These are phyloP conservation scores for Phataginus tetradactyla DNA, from an alignment of 2,797 vertebrate genomes.

Conservation along the genomic window DNA sequence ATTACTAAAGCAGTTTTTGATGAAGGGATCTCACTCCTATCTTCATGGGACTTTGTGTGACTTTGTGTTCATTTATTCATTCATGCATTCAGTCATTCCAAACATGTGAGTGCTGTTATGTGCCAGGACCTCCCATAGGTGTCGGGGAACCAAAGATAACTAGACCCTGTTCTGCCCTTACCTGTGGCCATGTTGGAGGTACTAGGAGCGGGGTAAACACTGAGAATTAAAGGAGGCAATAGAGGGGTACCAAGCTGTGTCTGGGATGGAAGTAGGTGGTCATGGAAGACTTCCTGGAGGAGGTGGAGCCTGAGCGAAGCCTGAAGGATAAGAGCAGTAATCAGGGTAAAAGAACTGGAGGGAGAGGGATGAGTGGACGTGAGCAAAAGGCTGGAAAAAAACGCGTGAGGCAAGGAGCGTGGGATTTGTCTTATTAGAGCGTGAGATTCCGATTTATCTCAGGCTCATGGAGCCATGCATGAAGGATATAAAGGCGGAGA, in stretches of 20 bases:
- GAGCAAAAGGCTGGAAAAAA: neutral
- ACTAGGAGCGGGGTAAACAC: neutral
- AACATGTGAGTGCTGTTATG: neutral
- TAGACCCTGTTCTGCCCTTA: neutral
- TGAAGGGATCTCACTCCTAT: neutral
- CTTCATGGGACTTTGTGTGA: neutral
- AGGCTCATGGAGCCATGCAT: no score
- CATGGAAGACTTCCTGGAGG: neutral
- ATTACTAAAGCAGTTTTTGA: neutral
- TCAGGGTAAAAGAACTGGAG: neutral
- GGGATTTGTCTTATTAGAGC: no score
- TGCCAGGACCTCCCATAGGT: neutral
- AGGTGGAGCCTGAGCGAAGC: neutral
- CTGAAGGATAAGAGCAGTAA: neutral
- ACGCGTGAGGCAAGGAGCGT: accelerated
- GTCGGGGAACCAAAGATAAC: no score
- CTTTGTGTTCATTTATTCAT: neutral
- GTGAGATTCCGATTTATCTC: neutral
- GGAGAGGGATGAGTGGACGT: neutral
- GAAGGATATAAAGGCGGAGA: neutral
- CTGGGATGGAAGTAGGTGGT: neutral
- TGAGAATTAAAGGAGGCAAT: neutral
- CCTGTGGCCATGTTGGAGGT: neutral
- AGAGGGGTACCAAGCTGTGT: neutral
- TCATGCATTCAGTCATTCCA: neutral